Conservation (phyloP, 2,113 vertebrate genomes). For the Procavia capensis region DNA sequence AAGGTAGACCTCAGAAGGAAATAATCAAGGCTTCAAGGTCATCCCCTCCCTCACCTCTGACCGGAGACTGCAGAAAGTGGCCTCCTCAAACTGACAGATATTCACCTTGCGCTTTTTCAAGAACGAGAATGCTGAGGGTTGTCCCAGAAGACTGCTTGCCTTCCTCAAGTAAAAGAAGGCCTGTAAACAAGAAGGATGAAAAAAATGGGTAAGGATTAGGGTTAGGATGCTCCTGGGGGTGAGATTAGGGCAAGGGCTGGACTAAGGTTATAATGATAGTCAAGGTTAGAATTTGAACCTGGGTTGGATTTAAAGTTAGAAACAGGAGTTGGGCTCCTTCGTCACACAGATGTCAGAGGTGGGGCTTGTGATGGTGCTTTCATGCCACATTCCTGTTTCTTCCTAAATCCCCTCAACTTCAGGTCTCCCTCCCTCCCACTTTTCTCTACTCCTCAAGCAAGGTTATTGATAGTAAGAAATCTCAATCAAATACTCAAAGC, state of each 20-base stretch:
- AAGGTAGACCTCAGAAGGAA: not conserved
- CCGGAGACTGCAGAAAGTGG: slow-evolving; percentile 69
- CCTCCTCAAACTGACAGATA: slow-evolving; percentile 77
- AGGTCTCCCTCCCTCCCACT: not conserved
- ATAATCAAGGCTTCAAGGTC: not conserved
- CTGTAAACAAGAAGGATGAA: slow-evolving; percentile 42
- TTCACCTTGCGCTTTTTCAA: slow-evolving; percentile 65
- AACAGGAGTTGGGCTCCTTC: not conserved
- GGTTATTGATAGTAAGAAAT: not conserved
- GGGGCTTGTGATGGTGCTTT: not conserved
- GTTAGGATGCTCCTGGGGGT: not conserved
- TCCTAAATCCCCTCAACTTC: not conserved
- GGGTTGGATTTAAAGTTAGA: not conserved
- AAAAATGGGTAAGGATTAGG: slow-evolving; percentile 45
- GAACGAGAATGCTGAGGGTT: slow-evolving; percentile 42
- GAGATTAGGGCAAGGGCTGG: not conserved
- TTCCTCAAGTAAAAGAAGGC: slow-evolving; percentile 76
- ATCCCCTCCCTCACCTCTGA: slow-evolving; percentile 66
- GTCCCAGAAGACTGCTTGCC: slow-evolving; percentile 64
- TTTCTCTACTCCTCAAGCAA: not conserved
- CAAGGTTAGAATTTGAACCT: not conserved
- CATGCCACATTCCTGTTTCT: not conserved
- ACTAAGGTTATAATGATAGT: not conserved
- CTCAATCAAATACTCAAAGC: not conserved
- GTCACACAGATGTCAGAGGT: accelerated